These are phyloP conservation scores for Turdus rufiventris DNA, from an alignment of 2,113 vertebrate genomes.

Conservation along the genomic window DNA sequence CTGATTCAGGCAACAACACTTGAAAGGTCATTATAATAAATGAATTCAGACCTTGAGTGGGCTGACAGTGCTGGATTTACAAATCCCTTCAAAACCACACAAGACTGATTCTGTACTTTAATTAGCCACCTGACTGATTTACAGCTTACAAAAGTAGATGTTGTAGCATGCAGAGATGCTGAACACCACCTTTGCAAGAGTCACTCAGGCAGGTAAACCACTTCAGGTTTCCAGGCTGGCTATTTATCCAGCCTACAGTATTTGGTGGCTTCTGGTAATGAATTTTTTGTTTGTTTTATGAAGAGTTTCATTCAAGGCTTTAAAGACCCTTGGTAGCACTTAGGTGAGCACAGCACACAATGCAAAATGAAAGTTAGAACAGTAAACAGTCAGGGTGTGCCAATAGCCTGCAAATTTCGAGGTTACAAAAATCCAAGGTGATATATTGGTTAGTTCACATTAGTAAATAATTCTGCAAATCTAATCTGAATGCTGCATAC, in stretches of 20 bases:
- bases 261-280: conserved; percentile 27
- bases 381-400: not conserved
- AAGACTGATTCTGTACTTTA: not conserved
- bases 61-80: not conserved
- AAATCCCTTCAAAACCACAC: conserved; percentile 13
- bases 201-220: not conserved
- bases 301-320: conserved; percentile 50
- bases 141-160: not conserved
- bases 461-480: conserved; percentile 5
- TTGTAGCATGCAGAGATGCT: not conserved
- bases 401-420: not conserved
- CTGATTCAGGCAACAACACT: not conserved
- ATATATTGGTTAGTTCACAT: not conserved
- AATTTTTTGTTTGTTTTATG: conserved; percentile 59
- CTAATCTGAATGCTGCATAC: not conserved
- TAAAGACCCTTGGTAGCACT: conserved; percentile 32
- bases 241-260: not conserved
- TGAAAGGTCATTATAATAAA: conserved; percentile 44
- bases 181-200: not conserved
- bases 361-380: not conserved
- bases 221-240: not conserved
- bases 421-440: not conserved
- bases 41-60: not conserved
- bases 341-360: not conserved
- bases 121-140: not conserved